Evolutionary conservation across 2,797 vertebrate species (phyloP).

Genomic region (Synaphobranchus kaupii): DNA sequence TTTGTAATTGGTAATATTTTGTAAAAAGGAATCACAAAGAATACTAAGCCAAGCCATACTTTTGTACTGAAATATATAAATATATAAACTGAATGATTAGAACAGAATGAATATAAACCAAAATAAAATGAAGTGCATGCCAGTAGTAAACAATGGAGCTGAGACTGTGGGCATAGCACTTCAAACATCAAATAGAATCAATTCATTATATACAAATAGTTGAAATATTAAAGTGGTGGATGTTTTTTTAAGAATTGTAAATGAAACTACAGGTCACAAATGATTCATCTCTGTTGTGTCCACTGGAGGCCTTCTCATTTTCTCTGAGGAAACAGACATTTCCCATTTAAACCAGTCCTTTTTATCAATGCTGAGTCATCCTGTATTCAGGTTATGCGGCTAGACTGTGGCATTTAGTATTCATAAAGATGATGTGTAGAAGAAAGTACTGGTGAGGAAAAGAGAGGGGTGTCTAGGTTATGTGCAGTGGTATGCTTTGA

Average conservation of each 20-base stretch:
- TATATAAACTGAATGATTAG: not conserved
- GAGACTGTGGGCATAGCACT: not conserved
- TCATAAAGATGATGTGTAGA: slow-evolving; percentile 23
- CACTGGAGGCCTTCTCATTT: slow-evolving; percentile 7
- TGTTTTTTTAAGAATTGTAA: not conserved
- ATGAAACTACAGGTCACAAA: not conserved
- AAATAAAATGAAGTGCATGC: not conserved
- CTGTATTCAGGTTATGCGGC: slow-evolving; percentile 20
- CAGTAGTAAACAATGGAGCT: not conserved
- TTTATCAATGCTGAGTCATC: slow-evolving; percentile 34
- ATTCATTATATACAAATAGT: not conserved
- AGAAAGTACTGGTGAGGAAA: slow-evolving; percentile 16
- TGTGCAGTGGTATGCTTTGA: not conserved
- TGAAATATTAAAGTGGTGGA: not conserved
- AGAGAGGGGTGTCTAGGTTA: not conserved
- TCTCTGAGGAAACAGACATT: slow-evolving; percentile 23
- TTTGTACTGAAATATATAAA: not conserved
- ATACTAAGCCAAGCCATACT: not conserved
- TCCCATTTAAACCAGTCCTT: slow-evolving; percentile 25
- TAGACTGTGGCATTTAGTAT: slow-evolving; percentile 30
- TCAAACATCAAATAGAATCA: not conserved
- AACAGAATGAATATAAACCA: not conserved
- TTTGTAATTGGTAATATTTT: not conserved
- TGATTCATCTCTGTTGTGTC: slow-evolving; percentile 31
- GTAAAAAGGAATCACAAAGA: not conserved